Evolutionary conservation across 2,797 vertebrate species (phyloP), one percentile per base, ranked within the genome.

Genomic region (Knipowitschia caucasica): DNA sequence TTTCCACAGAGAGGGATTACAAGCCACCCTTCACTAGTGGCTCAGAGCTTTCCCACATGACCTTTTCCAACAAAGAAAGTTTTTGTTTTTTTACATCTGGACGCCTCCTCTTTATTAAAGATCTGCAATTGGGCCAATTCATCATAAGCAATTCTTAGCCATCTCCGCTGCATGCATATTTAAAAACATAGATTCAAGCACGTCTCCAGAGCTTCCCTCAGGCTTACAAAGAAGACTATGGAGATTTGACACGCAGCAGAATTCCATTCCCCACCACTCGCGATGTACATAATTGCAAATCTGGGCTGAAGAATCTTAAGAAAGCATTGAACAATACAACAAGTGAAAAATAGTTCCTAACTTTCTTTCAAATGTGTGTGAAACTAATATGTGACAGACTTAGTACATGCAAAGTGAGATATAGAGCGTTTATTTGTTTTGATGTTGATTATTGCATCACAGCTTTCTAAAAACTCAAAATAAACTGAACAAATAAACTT

Each of bases 141-240:
- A 51, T 83, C 64, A 75, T 64, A 47, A 54, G n/a, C 39, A 4
- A 38, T 53, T 67, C 66, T 47, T 38, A 56, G 56, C 54, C 59
- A 45, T 72, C 64, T 64, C 56, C 31, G 27, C 39, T n/a, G 36
- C 30, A 50, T 47, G 53, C 57, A 67, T 58, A 55, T 65, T 69
- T 35, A 25, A 56, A 33, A 69, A 58, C 35, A 39, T 56, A 44
- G 78, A 70, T 26, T 27, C 50, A 69, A 73, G 67, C 56, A 71
- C 63, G 62, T 64, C 52, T 62, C 46, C 15, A 54, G 27, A 35
- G 54, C 57, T 56, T 30, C 15, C 52, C 45, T 39, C 27, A 26
- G 10, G 18, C 40, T 21, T 25, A 14, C 29, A 59, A 53, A 44
- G 53, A 45, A 36, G 40, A 30, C 63, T 53, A 40, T 43, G 12